Evolutionary conservation across 2,888 invertebrate species (phyloP).

Genomic region (Marronus borbonicus): DNA sequence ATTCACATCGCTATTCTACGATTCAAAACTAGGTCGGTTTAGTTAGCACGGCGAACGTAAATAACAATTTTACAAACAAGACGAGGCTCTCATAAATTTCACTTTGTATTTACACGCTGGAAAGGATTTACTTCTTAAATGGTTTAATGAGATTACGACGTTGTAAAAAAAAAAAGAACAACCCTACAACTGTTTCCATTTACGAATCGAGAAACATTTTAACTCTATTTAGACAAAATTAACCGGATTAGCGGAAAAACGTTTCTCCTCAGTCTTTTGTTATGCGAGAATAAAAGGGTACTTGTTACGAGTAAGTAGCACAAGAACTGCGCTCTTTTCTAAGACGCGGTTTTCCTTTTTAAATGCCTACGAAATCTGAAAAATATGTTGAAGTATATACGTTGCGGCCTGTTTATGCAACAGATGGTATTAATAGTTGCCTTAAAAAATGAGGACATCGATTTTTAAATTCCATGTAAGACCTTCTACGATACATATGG

Average conservation of each 20-base stretch:
- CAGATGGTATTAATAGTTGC: background rate
- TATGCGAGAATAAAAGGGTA: constrained; percentile 27
- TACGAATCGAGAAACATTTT: constrained; percentile 27
- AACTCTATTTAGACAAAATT: constrained; percentile 39
- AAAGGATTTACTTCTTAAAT: constrained; percentile 35
- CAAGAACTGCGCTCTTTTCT: background rate
- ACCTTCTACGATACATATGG: no score
- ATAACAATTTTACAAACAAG: constrained; percentile 20
- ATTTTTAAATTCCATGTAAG: no score
- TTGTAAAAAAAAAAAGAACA: constrained; percentile 1
- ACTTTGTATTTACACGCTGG: constrained; percentile 20
- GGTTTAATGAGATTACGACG: constrained; percentile 23
- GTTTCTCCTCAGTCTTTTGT: constrained; percentile 3
- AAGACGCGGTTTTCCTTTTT: background rate
- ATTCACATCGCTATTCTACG: background rate
- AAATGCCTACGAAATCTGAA: background rate
- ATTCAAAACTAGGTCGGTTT: constrained; percentile 28
- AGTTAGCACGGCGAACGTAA: background rate
- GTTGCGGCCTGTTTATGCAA: background rate
- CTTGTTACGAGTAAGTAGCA: constrained; percentile 22
- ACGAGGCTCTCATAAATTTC: constrained; percentile 16
- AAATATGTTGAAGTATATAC: background rate
- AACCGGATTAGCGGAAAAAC: constrained; percentile 26
- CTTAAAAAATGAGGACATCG: no score
- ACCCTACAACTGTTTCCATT: constrained; percentile 28